phyloP scores from a whole-genome alignment of 2,113 vertebrate genomes.

The Etheostoma spectabile region DNA sequence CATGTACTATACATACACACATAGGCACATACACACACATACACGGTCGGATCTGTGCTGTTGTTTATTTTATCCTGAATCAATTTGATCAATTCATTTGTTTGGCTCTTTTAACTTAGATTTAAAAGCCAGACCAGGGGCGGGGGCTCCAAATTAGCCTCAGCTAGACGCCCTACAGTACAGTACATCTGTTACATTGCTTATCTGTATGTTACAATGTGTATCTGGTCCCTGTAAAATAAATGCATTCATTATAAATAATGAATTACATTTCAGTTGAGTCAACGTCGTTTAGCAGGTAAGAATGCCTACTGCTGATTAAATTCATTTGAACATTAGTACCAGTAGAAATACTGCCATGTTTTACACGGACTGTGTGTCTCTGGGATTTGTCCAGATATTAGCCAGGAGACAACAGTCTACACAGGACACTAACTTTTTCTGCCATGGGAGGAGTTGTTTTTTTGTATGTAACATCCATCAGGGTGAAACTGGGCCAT shows the following conservation, averaged over 20 bases:
- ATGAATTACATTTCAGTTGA: neutral
- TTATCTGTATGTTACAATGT: neutral
- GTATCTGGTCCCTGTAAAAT: neutral
- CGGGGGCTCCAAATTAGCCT: neutral
- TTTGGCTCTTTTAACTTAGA: neutral
- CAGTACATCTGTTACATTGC: neutral
- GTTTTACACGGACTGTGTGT: neutral
- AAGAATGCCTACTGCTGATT: neutral
- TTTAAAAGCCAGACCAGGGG: neutral
- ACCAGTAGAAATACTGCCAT: neutral
- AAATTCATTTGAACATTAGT: neutral
- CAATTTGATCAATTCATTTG: neutral
- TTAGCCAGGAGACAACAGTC: neutral
- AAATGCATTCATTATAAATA: neutral
- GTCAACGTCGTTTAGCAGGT: neutral
- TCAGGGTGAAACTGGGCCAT: neutral
- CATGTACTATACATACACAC: neutral
- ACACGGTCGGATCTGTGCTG: neutral
- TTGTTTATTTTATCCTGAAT: neutral
- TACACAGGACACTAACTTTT: neutral
- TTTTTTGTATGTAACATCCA: neutral
- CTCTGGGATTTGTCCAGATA: neutral
- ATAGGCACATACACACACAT: neutral
- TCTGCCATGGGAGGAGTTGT: neutral
- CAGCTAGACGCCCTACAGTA: neutral